Evolutionary conservation across 2,888 invertebrate genomes (phyloP), one percentile per base, ranked within the genome.

Genomic region (Vanessa cardui): DNA sequence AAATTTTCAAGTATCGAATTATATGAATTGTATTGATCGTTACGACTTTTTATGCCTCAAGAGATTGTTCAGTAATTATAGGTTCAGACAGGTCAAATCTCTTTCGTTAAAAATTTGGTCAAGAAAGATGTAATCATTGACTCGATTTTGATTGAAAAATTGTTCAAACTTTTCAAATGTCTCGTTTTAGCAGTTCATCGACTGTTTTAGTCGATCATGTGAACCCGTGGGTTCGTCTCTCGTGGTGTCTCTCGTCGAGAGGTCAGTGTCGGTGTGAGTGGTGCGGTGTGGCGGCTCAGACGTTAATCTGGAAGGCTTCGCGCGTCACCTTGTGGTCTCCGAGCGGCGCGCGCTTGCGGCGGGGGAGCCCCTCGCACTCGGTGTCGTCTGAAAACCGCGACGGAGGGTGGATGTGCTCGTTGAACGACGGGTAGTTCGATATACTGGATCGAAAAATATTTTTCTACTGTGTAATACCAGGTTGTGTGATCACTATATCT

Each of bases 341-440:
- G 68, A 60, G 79, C 31, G 78, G 80, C 33, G 76, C 56, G 77
- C 94, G 83, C 80, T 90, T 90, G 75, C 91, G 82, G 5, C 92
- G 83, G 73, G 84, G 88, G 79, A 89, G 94, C 60, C 85, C 89
- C 83, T 94, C 94, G 88, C 94, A 94, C 80, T 94, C 94, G 65
- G 94, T 94, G 84, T 94, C 94, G 93, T 97, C 97, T 78, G 97
- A 96, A 94, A 97, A 97, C 74, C 97, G 95, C 81, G 96, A 95
- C 81, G 97, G 97, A 80, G 97, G 97, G 93, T 97, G 96, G 83
- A 96, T 96, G 88, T 96, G 95, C 82, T 96, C 96, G 94, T 95
- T 96, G 94, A 96, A 96, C 88, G 95, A 96, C 80, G 95, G 95
- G 89, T 95, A 95, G 89, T 96, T 96, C 78, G 96, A 96, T 94